Conservation (phyloP, 2,113 vertebrate genomes). For the Arvicanthis niloticus region DNA sequence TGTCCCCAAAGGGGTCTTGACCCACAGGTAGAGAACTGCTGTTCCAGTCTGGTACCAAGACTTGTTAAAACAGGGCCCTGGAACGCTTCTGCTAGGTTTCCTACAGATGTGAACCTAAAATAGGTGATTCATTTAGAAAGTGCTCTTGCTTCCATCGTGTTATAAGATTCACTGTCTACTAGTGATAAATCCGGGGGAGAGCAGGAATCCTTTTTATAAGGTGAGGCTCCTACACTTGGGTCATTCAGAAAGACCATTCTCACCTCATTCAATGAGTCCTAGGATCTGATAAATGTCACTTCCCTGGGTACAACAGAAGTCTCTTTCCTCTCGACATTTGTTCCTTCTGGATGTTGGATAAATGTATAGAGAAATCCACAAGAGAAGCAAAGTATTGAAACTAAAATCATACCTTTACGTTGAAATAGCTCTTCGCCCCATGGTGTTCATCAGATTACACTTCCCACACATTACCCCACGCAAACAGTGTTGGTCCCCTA, state of each 20-base stretch:
- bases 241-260: constrained; percentile 34
- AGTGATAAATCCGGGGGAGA: neutral
- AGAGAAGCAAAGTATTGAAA: constrained; percentile 8
- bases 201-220: neutral
- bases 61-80: constrained; percentile 11
- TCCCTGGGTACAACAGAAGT: neutral
- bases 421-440: neutral
- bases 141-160: neutral
- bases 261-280: neutral
- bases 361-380: constrained; percentile 20
- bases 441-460: constrained; percentile 6
- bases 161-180: constrained; percentile 35
- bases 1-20: neutral
- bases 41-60: neutral
- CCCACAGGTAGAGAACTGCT: neutral
- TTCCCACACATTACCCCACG: neutral
- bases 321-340: neutral
- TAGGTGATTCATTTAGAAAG: constrained; percentile 37
- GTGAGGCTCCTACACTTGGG: neutral
- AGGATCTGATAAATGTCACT: neutral
- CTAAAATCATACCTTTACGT: constrained; percentile 7
- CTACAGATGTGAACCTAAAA: neutral
- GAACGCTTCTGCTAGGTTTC: constrained; percentile 40
- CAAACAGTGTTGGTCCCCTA: constrained; percentile 14
- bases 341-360: neutral